Base-by-base conservation (phyloP, 1,140 invertebrate species). In the Vanessa tameamea region DNA sequence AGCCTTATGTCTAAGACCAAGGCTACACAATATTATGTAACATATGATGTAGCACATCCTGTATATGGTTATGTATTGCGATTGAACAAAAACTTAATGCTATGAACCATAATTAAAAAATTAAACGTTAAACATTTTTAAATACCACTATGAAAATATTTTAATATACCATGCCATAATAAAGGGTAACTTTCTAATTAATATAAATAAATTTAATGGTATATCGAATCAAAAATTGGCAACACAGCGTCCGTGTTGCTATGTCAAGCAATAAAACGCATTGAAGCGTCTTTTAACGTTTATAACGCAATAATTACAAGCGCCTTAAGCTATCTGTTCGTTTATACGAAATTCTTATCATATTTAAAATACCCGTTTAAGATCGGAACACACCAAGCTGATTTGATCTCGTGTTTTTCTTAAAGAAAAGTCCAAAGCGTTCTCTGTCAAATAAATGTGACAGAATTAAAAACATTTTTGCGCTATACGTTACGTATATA, bases 191-290 rank as follows among this genome's bases (percentile, higher is more conserved):
- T 61, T 67, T 47, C 63, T 71, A 71, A 71, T 75, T 71, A 75
- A 59, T 57, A 71, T 66, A 71, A 64, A 53, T 64, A 74, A 65
- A 31, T 64, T 65, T 61, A 51, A 71, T 66, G 53, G 53, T 75
- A 67, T 75, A 55, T 51, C 69, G 69, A 75, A 75, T 75, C 69
- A 61, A 26, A 75, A 75, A 75, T 75, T 63, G 69, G 69, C 74
- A 75, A 63, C 63, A 67, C 68, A 50, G 43, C 20, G 61, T 57
- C 53, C 53, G 53, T n/a, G 53, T 57, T 57, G 16, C 53, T 11
- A 57, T 66, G 50, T 51, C 23, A 51, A 23, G 50, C 23, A 48
- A 64, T 64, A 71, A 71, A 64, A 50, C 57, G 50, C 47, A 50
- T 70, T 69, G 47, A 57, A 68, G 59, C 66, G 66, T 31, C 47